Percentiles rank a stretch among this genome's conserved stretches.
Evolutionary conservation across 2,888 invertebrate genomes (phyloP).

Genomic region (Drosophila macrospina): DNA sequence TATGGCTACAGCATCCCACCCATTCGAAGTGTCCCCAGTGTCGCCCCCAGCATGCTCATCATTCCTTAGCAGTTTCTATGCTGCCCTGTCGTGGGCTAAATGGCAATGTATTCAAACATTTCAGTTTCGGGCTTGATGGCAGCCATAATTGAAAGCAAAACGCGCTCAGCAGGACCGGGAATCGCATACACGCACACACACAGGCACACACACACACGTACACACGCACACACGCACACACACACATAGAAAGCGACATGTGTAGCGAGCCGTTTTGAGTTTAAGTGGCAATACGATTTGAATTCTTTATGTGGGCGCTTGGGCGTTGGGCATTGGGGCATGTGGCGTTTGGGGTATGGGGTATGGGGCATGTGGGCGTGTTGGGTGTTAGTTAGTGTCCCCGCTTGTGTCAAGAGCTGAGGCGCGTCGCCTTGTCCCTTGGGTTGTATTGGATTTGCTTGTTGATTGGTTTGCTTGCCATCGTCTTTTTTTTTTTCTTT

Average conservation of each 20-base stretch:
- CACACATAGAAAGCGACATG: constrained; percentile 52
- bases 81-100: constrained; percentile 56
- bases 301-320: constrained; percentile 69
- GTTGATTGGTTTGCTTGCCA: constrained; percentile 71
- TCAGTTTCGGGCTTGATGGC: constrained; percentile 73
- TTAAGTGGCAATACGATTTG: constrained; percentile 79
- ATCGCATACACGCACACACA: constrained; percentile 18
- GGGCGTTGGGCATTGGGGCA: constrained; percentile 19
- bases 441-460: constrained; percentile 75
- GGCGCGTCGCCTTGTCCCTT: constrained; percentile 43
- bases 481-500: constrained; percentile 3
- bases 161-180: constrained; percentile 44
- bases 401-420: constrained; percentile 17
- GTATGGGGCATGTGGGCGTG: not conserved
- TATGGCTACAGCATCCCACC: not conserved
- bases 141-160: constrained; percentile 72
- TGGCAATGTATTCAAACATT: constrained; percentile 78
- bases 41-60: constrained; percentile 29
- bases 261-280: constrained; percentile 74
- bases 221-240: constrained; percentile 14
- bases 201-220: constrained; percentile 8
- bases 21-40: constrained; percentile 9
- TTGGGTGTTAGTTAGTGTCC: constrained; percentile 62
- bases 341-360: not conserved
- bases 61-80: constrained; percentile 17